A percentile compares a stretch with the other conserved stretches of the same genome.
phyloP scores from a whole-genome alignment of 2,797 vertebrate species.

The Phrynocephalus vlangalii region DNA sequence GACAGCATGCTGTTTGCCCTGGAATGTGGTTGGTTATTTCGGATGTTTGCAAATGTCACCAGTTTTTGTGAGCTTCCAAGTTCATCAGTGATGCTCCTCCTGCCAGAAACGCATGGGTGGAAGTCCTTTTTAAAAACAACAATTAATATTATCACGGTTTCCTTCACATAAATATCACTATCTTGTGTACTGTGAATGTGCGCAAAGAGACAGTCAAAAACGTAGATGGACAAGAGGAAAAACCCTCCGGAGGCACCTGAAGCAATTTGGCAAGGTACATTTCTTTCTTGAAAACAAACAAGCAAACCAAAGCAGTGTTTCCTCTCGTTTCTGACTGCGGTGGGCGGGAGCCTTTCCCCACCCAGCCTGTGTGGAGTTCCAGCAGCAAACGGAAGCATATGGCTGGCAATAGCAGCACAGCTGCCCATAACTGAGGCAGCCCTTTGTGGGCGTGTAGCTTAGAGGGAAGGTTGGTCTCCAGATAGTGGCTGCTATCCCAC shows the following conservation, averaged over 20 bases:
- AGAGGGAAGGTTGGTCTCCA: too few relatives aligned
- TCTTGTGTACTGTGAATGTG: slow-evolving; percentile 16
- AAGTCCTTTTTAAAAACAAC: slow-evolving; percentile 23
- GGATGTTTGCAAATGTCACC: slow-evolving; percentile 61
- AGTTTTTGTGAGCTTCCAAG: slow-evolving; percentile 59
- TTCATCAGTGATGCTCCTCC: slow-evolving; percentile 14
- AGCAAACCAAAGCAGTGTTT: not conserved
- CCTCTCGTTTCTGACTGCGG: too few relatives aligned
- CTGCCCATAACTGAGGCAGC: too few relatives aligned
- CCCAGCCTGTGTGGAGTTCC: too few relatives aligned
- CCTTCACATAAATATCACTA: slow-evolving; percentile 14
- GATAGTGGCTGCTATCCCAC: too few relatives aligned
- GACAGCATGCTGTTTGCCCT: slow-evolving; percentile 63
- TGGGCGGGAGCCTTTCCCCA: too few relatives aligned
- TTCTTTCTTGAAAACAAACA: not conserved
- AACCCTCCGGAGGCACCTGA: slow-evolving; percentile 19
- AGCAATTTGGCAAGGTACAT: slow-evolving; percentile 15
- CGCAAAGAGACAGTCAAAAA: slow-evolving; percentile 13
- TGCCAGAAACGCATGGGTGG: slow-evolving; percentile 4
- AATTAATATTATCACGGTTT: not conserved
- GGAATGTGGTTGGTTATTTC: slow-evolving; percentile 46
- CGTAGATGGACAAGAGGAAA: slow-evolving; percentile 5
- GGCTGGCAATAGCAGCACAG: too few relatives aligned
- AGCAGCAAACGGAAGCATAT: too few relatives aligned
- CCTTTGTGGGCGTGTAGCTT: too few relatives aligned